A percentile compares a stretch with the other conserved stretches of the same genome.
These are phyloP conservation scores for Stegostoma tigrinum DNA, from an alignment of 2,113 vertebrate species.

Conservation along the genomic window DNA sequence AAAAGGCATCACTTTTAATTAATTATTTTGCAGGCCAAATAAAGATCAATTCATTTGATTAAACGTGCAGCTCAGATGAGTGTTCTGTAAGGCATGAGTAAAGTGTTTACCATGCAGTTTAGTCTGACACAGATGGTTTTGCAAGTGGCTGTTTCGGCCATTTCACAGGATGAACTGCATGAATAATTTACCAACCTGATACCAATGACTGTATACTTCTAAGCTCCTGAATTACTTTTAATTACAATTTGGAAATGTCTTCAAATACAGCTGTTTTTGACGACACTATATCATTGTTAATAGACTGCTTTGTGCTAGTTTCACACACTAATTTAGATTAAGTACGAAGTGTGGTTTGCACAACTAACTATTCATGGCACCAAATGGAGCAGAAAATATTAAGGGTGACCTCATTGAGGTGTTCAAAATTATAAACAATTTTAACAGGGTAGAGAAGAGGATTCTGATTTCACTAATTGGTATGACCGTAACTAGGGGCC, in stretches of 20 bases:
- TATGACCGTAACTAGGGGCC: no score
- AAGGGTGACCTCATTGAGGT: no score
- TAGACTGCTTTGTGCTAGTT: not conserved
- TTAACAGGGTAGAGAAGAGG: no score
- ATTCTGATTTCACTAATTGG: no score
- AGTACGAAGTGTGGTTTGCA: not conserved
- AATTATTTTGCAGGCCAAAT: not conserved
- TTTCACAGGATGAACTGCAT: not conserved
- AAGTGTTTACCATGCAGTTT: not conserved
- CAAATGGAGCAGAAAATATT: no score
- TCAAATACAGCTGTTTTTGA: not conserved
- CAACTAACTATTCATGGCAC: not conserved
- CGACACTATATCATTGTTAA: not conserved
- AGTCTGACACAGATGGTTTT: not conserved
- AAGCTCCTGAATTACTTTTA: not conserved
- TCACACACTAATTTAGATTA: not conserved
- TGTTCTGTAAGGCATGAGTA: not conserved
- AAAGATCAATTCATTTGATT: not conserved
- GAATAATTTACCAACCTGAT: slow-evolving; percentile 13
- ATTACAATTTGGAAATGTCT: not conserved
- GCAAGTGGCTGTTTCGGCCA: not conserved
- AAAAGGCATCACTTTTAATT: not conserved
- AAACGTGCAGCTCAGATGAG: not conserved
- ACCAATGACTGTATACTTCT: not conserved
- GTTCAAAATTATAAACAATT: no score